Conservation (phyloP, 2,797 vertebrate genomes). For the Alfaro cultratus region DNA sequence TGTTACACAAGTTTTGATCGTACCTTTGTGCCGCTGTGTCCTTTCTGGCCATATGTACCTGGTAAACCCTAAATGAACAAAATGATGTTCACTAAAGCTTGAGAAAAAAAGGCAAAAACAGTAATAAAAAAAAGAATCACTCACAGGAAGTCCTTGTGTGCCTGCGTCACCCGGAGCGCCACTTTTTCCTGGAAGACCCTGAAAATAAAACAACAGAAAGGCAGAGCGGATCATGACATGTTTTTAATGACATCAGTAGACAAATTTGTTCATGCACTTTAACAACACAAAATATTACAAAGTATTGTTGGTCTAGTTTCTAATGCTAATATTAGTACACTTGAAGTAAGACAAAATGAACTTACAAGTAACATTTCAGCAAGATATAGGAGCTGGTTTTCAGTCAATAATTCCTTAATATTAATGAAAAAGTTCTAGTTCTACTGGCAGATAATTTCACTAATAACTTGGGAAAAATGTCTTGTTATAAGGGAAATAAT, state of each 20-base stretch:
- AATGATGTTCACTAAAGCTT: background rate
- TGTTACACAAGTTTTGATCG: background rate
- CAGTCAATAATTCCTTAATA: no score
- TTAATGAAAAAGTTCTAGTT: no score
- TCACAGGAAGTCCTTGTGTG: constrained; percentile 89
- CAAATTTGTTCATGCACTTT: background rate
- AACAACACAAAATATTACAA: background rate
- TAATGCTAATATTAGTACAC: no score
- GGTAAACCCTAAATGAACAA: constrained; percentile 85
- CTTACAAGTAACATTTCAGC: no score
- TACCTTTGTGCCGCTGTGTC: constrained; percentile 86
- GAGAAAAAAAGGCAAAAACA: background rate
- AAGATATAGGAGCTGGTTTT: no score
- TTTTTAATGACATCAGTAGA: no score
- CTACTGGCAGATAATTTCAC: no score
- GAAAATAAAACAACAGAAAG: constrained; percentile 3
- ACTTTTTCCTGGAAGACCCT: constrained; percentile 91
- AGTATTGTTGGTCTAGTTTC: no score
- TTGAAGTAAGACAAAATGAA: no score
- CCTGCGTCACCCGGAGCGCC: constrained; percentile 91
- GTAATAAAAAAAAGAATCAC: constrained; percentile 62
- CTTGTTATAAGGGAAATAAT: no score
- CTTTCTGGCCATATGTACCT: constrained; percentile 88
- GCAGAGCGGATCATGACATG: background rate
- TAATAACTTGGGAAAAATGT: no score